These are phyloP conservation scores for Babylonia areolata DNA, from an alignment of 1,140 invertebrate genomes.

Conservation along the genomic window DNA sequence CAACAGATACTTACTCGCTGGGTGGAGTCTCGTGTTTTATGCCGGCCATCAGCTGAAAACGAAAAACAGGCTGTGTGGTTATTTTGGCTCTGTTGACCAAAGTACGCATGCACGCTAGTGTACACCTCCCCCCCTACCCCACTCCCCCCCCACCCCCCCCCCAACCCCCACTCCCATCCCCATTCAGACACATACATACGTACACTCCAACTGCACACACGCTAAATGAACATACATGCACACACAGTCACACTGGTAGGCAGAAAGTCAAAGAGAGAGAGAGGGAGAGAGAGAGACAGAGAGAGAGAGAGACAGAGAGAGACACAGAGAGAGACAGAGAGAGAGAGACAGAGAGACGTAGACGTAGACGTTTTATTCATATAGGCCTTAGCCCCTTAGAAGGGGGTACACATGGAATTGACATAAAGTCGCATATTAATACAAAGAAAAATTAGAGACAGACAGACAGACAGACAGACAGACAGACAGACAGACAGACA, in stretches of 20 bases:
- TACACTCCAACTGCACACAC: neutral
- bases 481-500: neutral
- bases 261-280: neutral
- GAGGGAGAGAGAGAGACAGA: neutral
- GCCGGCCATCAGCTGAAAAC: constrained; percentile 19
- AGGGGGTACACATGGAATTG: too few relatives aligned
- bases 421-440: too few relatives aligned
- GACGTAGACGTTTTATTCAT: too few relatives aligned
- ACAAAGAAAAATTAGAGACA: too few relatives aligned
- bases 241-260: neutral
- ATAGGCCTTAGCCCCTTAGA: too few relatives aligned
- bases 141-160: too few relatives aligned
- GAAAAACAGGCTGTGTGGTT: neutral
- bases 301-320: constrained; percentile 19
- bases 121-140: too few relatives aligned
- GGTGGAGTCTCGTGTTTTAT: neutral
- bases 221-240: neutral
- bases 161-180: too few relatives aligned
- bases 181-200: neutral
- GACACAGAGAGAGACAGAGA: neutral
- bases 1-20: constrained; percentile 5
- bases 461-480: too few relatives aligned
- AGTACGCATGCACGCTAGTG: neutral
- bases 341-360: constrained; percentile 19
- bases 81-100: neutral